Evolutionary conservation across 2,113 vertebrate species (phyloP), one percentile per base, ranked within the genome.

Genomic region (Microcebus murinus): DNA sequence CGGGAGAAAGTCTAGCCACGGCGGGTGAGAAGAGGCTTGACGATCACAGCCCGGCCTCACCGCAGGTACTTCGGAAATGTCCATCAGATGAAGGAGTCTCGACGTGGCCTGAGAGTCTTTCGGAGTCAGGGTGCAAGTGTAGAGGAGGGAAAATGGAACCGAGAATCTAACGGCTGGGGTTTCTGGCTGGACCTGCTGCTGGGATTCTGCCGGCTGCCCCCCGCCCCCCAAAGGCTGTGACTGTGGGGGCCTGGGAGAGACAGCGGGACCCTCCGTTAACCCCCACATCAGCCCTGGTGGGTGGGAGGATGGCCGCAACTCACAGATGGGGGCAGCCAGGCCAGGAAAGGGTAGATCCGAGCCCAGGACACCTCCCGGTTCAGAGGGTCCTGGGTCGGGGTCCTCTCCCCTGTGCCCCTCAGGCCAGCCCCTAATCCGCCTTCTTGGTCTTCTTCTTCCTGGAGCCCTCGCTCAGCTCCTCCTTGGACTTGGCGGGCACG

Each of bases 361-460:
- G 92, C 77, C 89, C 92, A 97, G 92, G 90, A 79, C 23, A 94
- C 93, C 90, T 92, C 63, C 76, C 76, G 1, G 45, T 88, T 95
- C 74, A 55, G 97, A 95, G 86, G 50, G 90, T 97, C 97, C 93
- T 95, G 91, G 92, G 93, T 94, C 94, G 31, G 31, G 88, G 42
- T 71, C 68, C 84, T 86, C 57, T 97, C 93, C 96, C 50, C 14
- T 6, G 59, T 5, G 25, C 34, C 86, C 68, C 25, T 1, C 10
- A 52, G 76, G 29, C 39, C 18, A 8, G 63, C 39, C 91, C 48
- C 95, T 97, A 98, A 84, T 99, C 99, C 0, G 99, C 99, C 97
- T 99, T 99, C 98, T 99, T 99, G 63, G 99, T 98, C 98, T 99
- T 99, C 98, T 99, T 98, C 98, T 99, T 99, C 96, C 99, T 99